Evolutionary conservation across 2,888 invertebrate species (phyloP), one percentile per base, ranked within the genome.

Genomic region (Caenorhabditis doughertyi): DNA sequence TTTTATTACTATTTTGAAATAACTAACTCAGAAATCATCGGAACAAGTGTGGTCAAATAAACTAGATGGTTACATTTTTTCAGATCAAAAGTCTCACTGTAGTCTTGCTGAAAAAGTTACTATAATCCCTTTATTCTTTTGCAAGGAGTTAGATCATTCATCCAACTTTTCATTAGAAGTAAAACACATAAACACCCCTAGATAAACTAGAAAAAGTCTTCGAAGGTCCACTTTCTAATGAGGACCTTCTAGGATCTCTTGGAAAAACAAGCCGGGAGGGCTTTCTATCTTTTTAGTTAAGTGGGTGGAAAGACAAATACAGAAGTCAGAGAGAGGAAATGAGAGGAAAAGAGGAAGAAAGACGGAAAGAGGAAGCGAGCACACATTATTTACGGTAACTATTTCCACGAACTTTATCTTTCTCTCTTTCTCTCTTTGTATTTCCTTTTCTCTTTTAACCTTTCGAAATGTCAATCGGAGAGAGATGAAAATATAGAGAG

Each of bases 341-440:
- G 32, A 55, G 55, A 23, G 44, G 7, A 13, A 47, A 13, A 18
- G 58, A 27, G 42, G 11, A 25, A 27, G 35, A 72, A 27, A 62
- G 56, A 55, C 29, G 62, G 49, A 70, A 16, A 39, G 39, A 70
- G 32, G 64, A 55, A 47, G 64, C 39, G 35, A 58, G 68, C 53
- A 51, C 56, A 60, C 70, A 44, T 68, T 77, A 77, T 60, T 77
- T 68, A 62, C 77, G 53, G 65, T 71, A 68, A 64, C 79, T 64
- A 47, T 60, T 79, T 64, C 68, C 55, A 25, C 79, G 68, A 60
- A 68, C 71, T 79, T 71, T 53, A 65, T 77, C 77, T 58, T 47
- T 68, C 39, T 68, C 76, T 51, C 73, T 55, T 23, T 55, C 51
- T 76, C 76, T 76, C 67, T 18, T 18, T 18, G 16, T 13, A 18